A percentile compares a stretch with the other conserved stretches of the same genome.
Conservation (phyloP, 1,140 invertebrate genomes). For the Trachelipus rathkii region DNA sequence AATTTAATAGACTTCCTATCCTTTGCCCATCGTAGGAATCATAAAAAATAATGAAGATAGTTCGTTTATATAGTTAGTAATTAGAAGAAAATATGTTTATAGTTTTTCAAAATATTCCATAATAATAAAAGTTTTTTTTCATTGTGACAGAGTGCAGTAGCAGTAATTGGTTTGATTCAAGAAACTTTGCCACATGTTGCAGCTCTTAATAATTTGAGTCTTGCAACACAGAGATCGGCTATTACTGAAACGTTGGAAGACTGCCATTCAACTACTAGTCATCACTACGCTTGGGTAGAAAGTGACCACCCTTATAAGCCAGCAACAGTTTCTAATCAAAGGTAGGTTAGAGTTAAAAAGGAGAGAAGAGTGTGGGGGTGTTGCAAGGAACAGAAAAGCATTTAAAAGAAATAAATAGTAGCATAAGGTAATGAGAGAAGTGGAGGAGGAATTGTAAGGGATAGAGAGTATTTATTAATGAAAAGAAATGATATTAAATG, state of each 20-base stretch:
- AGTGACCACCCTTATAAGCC: conserved; percentile 96
- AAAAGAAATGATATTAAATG: too few relatives aligned
- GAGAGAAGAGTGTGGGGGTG: not conserved
- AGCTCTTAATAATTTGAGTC: conserved; percentile 64
- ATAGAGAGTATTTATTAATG: too few relatives aligned
- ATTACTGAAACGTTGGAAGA: conserved; percentile 47
- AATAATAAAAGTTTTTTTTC: not conserved
- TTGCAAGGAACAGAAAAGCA: not conserved
- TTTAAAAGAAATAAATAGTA: not conserved
- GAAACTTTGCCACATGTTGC: conserved; percentile 85
- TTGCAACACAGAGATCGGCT: conserved; percentile 41
- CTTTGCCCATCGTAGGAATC: too few relatives aligned
- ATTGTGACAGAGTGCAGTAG: conserved; percentile 68
- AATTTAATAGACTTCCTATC: too few relatives aligned
- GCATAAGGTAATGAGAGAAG: not conserved
- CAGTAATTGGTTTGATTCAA: conserved; percentile 83
- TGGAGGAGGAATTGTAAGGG: too few relatives aligned
- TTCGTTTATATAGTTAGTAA: too few relatives aligned
- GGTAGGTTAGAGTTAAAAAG: conserved; percentile 53
- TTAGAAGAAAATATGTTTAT: too few relatives aligned
- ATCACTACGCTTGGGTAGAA: conserved; percentile 85
- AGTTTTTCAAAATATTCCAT: too few relatives aligned
- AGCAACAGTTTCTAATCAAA: conserved; percentile 78
- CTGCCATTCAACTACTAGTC: conserved; percentile 42
- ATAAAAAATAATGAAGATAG: too few relatives aligned